phyloP scores from a whole-genome alignment of 2,113 vertebrate genomes.

The Cyanistes caeruleus region DNA sequence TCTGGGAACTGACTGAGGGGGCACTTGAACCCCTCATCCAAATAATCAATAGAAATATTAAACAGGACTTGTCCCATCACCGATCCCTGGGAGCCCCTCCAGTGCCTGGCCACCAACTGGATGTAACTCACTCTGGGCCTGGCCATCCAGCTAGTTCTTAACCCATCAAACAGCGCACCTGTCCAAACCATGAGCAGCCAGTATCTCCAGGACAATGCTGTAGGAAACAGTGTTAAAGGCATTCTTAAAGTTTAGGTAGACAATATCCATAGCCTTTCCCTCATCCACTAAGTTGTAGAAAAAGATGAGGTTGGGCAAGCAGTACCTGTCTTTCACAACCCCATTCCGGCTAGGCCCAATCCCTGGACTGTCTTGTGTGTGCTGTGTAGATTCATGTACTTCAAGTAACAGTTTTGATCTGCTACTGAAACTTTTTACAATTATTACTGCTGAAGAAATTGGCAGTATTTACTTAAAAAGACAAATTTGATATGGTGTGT shows the following conservation, averaged over 20 bases:
- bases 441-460: slow-evolving; percentile 34
- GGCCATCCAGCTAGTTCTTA: neutral
- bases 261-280: neutral
- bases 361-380: neutral
- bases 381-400: neutral
- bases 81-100: neutral
- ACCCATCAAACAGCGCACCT: too few species aligned
- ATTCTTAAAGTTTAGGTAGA: neutral
- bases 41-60: neutral
- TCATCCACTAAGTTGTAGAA: neutral
- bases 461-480: neutral
- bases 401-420: slow-evolving; percentile 12
- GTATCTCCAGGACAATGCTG: neutral
- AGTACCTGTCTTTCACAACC: neutral
- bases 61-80: neutral
- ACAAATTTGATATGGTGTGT: neutral
- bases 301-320: neutral
- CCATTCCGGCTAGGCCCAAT: neutral
- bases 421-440: neutral
- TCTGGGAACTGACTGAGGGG: neutral
- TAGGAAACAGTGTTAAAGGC: neutral
- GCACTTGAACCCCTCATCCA: neutral
- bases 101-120: too few species aligned
- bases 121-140: neutral
- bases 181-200: neutral